A percentile compares a stretch with the other conserved stretches of the same genome.
Conservation (phyloP, 2,888 invertebrate genomes). For the Vanessa cardui region DNA sequence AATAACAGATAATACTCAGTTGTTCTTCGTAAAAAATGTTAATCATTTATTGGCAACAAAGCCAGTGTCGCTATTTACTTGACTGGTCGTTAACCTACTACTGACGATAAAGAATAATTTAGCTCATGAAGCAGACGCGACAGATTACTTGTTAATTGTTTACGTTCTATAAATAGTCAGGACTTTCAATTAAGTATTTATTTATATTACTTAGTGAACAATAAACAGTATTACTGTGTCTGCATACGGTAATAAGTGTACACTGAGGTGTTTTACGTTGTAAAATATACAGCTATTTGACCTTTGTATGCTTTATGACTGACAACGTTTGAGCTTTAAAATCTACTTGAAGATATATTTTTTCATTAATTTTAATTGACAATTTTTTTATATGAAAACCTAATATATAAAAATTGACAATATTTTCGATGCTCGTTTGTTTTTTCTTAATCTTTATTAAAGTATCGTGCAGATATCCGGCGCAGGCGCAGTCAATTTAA, state of each 20-base stretch:
- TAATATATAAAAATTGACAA: too few relatives aligned
- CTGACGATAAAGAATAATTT: conserved; percentile 48
- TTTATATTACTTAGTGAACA: conserved; percentile 6
- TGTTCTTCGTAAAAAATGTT: background rate
- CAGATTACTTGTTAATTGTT: conserved; percentile 40
- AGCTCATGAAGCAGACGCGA: conserved; percentile 47
- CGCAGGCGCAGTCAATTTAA: conserved; percentile 58
- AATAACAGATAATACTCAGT: background rate
- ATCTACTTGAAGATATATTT: too few relatives aligned
- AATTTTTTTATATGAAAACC: too few relatives aligned
- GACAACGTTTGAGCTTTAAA: too few relatives aligned
- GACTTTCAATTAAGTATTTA: conserved; percentile 27
- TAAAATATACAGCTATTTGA: background rate
- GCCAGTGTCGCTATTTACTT: conserved; percentile 7
- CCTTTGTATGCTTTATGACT: background rate
- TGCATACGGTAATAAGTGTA: background rate
- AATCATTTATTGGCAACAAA: conserved; percentile 3
- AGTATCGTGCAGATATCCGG: conserved; percentile 62
- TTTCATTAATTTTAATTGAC: too few relatives aligned
- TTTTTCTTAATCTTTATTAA: conserved; percentile 18
- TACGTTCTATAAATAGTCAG: conserved; percentile 38
- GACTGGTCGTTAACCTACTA: conserved; percentile 50
- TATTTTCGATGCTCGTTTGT: background rate
- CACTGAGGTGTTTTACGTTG: background rate
- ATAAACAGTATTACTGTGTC: background rate